Conservation (phyloP, 1,140 invertebrate genomes). For the Scaptomyza hsui region DNA sequence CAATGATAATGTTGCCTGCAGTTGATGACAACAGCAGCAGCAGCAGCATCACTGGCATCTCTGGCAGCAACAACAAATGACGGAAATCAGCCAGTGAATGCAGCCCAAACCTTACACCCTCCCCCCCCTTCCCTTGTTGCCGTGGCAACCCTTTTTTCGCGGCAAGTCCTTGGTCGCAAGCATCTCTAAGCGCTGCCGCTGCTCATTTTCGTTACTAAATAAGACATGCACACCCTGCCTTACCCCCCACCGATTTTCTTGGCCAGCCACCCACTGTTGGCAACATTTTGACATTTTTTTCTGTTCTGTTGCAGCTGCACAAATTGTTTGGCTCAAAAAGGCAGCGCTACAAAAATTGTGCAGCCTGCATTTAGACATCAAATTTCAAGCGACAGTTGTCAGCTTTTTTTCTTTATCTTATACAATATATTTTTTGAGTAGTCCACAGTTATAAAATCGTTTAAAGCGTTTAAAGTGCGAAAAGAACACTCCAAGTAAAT, state of each 20-base stretch:
- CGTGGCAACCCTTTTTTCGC: slow-evolving; percentile 41
- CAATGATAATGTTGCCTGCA: slow-evolving; percentile 74
- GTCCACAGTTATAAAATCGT: slow-evolving; percentile 34
- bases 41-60: slow-evolving; percentile 10
- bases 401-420: slow-evolving; percentile 4
- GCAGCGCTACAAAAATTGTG: slow-evolving; percentile 32
- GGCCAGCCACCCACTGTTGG: slow-evolving; percentile 2
- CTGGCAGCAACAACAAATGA: slow-evolving; percentile 44
- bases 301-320: slow-evolving; percentile 18
- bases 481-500: slow-evolving; percentile 36
- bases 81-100: slow-evolving; percentile 74
- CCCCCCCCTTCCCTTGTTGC: background rate
- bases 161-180: slow-evolving; percentile 52
- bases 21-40: slow-evolving; percentile 70
- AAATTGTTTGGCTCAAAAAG: slow-evolving; percentile 61
- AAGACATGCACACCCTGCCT: slow-evolving; percentile 54
- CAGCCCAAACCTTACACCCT: slow-evolving; percentile 21
- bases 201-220: slow-evolving; percentile 80
- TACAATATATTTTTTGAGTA: slow-evolving; percentile 23
- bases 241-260: slow-evolving; percentile 1
- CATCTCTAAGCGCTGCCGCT: slow-evolving; percentile 56
- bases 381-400: slow-evolving; percentile 23
- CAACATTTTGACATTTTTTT: slow-evolving; percentile 69
- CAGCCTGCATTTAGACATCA: slow-evolving; percentile 45
- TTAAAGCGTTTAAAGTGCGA: slow-evolving; percentile 34